Evolutionary conservation across 2,888 invertebrate genomes (phyloP).

Genomic region (Dyspetes luteomarginatus): DNA sequence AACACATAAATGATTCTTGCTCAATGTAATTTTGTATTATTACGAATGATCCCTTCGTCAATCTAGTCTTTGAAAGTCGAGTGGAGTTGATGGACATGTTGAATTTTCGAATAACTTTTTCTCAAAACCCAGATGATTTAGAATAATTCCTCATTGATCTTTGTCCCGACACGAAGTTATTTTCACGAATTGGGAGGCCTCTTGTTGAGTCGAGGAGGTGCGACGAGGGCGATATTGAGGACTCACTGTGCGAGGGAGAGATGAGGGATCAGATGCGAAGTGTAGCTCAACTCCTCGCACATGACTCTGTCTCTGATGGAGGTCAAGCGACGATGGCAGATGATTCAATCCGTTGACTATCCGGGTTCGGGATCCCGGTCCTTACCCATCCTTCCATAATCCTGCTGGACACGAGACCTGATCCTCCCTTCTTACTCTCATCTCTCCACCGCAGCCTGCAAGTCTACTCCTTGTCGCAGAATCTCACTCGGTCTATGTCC

Average conservation of each 20-base stretch:
- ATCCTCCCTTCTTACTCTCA: constrained; percentile 35
- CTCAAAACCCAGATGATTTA: constrained; percentile 2
- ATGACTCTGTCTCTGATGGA: constrained; percentile 40
- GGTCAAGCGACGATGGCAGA: constrained; percentile 61
- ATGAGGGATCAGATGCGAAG: not conserved
- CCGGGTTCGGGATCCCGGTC: constrained; percentile 64
- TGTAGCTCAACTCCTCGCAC: constrained; percentile 19
- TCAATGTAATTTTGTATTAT: too few species aligned
- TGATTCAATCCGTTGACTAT: constrained; percentile 77
- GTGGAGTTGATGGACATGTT: not conserved
- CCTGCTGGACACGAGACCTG: constrained; percentile 59
- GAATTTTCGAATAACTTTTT: too few species aligned
- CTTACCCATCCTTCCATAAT: constrained; percentile 70
- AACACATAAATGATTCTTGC: not conserved
- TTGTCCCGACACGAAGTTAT: constrained; percentile 10
- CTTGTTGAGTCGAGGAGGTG: not conserved
- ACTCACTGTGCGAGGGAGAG: not conserved
- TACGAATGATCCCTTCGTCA: constrained; percentile 2
- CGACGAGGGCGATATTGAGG: not conserved
- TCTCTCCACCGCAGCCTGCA: not conserved
- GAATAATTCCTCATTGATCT: constrained; percentile 14
- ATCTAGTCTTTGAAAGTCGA: not conserved
- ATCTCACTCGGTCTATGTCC: constrained; percentile 43
- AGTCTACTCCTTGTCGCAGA: constrained; percentile 45
- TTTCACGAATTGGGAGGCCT: not conserved